Evolutionary conservation across 2,888 invertebrate species (phyloP), one percentile per base, ranked within the genome.

Genomic region (Heliconius hortense): DNA sequence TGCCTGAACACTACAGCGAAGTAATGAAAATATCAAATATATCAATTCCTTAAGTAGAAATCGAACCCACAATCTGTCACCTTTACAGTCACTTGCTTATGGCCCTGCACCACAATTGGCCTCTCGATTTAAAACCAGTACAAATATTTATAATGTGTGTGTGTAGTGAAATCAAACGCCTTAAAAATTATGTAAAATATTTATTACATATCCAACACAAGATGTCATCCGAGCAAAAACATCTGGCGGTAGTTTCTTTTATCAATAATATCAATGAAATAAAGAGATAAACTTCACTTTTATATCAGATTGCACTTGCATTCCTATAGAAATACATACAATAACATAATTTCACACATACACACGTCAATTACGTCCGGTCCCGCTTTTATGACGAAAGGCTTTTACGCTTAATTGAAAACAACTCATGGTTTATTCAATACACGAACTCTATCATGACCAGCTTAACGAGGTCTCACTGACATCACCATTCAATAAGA

Each of bases 381-480:
- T 85, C 85, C 84, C 81, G 88, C 87, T 87, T 91, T 92, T 92
- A 92, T 91, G 91, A 91, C 90, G 80, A 82, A 88, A 92, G 88
- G 91, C 93, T 93, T 92, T 93, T 91, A 92, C 91, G 90, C 88
- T 86, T 91, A 93, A 93, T 92, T 92, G 92, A 92, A 93, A 92
- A 93, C 92, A 92, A 88, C 91, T 92, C 93, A 93, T 93, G 92
- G 90, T 91, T 93, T 92, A 93, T 93, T 92, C 92, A 93, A 88
- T 84, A 85, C 90, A 85, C 84, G 87, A 82, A 83, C 83, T 81
- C 82, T 84, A 86, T 86, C 83, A 79, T 78, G 79, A 78, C 91
- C 91, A 90, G 83, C 83, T 80, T 86, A 85, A 79, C 80, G 76
- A 84, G 89, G 85, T 77, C 89, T 80, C 78, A 85, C 85, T 83